These are phyloP conservation scores for Lepidurus packardi DNA, from an alignment of 1,140 invertebrate genomes.

Conservation along the genomic window DNA sequence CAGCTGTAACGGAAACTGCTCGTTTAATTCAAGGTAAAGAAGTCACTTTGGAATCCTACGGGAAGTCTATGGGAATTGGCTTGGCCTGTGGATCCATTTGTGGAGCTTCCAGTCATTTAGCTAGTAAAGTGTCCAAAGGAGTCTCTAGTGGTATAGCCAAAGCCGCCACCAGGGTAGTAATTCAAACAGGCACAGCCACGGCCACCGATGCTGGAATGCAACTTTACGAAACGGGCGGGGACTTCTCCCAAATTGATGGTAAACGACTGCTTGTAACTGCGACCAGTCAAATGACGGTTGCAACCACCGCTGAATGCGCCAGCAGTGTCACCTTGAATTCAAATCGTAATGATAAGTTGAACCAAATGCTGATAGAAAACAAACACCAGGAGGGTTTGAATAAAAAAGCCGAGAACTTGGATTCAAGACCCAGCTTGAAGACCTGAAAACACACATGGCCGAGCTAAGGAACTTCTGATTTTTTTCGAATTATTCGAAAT, in stretches of 20 bases:
- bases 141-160: background rate
- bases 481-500: too few relatives aligned
- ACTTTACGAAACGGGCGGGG: background rate
- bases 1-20: slow-evolving; percentile 22
- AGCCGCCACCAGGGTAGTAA: background rate
- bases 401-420: background rate
- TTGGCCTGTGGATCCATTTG: background rate
- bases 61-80: background rate
- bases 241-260: background rate
- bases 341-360: background rate
- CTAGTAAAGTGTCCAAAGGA: background rate
- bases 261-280: slow-evolving; percentile 5
- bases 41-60: background rate
- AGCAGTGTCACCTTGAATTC: background rate
- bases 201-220: slow-evolving; percentile 9
- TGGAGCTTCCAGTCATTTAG: background rate
- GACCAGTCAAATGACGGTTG: background rate
- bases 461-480: too few relatives aligned
- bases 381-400: too few relatives aligned
- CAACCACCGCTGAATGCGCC: background rate
- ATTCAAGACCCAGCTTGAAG: background rate
- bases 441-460: too few relatives aligned
- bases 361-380: background rate
- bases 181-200: slow-evolving; percentile 13
- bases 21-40: background rate